phyloP scores from a whole-genome alignment of 1,140 invertebrate species.

The Eubasilissa regina region DNA sequence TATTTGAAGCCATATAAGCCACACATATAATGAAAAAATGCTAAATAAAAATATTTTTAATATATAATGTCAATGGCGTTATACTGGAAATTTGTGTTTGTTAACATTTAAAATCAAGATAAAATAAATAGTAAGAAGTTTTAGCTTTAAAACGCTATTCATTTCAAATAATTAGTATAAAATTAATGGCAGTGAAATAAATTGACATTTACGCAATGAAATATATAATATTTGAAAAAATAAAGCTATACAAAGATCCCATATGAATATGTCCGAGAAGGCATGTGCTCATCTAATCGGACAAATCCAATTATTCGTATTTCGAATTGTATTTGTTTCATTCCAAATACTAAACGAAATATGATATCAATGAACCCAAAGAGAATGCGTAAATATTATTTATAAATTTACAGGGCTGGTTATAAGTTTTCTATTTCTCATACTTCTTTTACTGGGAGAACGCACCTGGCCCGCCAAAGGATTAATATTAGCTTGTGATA shows the following conservation, averaged over 20 bases:
- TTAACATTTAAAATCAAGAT: too few relatives aligned
- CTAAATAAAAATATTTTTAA: too few relatives aligned
- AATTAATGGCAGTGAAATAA: conserved; percentile 16
- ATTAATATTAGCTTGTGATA: conserved; percentile 53
- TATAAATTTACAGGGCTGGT: conserved; percentile 10
- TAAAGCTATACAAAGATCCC: neutral
- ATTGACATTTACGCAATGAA: neutral
- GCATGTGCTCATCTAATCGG: conserved; percentile 28
- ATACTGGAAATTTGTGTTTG: too few relatives aligned
- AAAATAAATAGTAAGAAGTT: too few relatives aligned
- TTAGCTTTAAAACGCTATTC: neutral
- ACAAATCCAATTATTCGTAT: conserved; percentile 55
- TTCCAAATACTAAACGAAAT: conserved; percentile 27
- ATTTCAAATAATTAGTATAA: neutral
- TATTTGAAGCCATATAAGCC: too few relatives aligned
- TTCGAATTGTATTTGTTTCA: conserved; percentile 61
- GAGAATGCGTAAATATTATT: neutral
- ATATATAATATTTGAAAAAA: neutral
- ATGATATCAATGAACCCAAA: neutral
- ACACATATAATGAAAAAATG: too few relatives aligned
- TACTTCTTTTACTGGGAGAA: conserved; percentile 54
- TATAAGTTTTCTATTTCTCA: conserved; percentile 49
- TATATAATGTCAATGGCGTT: too few relatives aligned
- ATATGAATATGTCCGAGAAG: conserved; percentile 51
- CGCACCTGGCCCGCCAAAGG: conserved; percentile 37